Conservation (phyloP, 2,888 invertebrate species). For the Meganola albula region DNA sequence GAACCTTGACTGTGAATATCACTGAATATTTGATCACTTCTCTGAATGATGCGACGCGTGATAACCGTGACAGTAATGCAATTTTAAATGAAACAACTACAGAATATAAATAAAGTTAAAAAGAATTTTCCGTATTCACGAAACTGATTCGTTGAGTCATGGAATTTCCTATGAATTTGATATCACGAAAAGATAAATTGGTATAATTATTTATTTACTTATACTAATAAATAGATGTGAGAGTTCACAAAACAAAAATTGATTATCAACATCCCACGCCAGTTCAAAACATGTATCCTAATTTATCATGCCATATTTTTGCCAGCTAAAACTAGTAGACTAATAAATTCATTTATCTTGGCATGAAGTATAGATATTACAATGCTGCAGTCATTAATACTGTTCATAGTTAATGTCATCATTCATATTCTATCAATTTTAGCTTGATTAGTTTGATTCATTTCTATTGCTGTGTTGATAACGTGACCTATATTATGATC, state of each 20-base stretch:
- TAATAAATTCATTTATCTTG: conserved; percentile 13
- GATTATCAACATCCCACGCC: no score
- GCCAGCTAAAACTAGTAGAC: no score
- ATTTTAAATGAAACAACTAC: conserved; percentile 14
- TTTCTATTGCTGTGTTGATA: conserved; percentile 20
- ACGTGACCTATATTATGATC: conserved; percentile 22
- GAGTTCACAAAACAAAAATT: no score
- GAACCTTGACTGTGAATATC: no score
- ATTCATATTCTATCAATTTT: conserved; percentile 22
- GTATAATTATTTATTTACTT: no score
- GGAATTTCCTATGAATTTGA: no score
- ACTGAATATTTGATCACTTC: conserved; percentile 30
- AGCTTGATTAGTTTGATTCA: conserved; percentile 24
- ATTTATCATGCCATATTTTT: no score
- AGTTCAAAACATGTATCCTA: no score
- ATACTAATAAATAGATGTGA: no score
- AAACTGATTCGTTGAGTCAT: no score
- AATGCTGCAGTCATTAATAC: conserved; percentile 18
- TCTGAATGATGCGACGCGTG: conserved; percentile 22
- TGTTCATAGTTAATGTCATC: conserved; percentile 18
- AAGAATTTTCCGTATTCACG: no score
- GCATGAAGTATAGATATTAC: conserved; percentile 15
- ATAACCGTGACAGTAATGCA: conserved; percentile 23
- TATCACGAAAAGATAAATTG: no score
- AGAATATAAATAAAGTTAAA: conserved; percentile 16